Percentiles rank a stretch among this genome's conserved stretches.
Conservation (phyloP, 2,113 vertebrate species). For the Bettongia penicillata region DNA sequence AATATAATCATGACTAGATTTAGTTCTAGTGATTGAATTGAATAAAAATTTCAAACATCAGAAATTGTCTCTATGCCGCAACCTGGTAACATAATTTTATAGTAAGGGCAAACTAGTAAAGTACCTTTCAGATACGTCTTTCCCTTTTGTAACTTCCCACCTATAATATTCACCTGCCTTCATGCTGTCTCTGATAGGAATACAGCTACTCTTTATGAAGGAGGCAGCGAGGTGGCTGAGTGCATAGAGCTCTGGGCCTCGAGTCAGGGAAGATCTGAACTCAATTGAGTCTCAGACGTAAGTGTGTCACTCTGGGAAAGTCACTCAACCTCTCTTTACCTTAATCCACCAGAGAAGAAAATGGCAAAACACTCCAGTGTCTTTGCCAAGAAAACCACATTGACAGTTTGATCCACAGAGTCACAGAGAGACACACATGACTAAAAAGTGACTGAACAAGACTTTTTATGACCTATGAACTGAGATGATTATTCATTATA, state of each 20-base stretch:
- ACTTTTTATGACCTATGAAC: constrained; percentile 27
- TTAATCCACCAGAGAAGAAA: neutral
- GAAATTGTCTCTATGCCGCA: neutral
- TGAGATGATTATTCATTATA: constrained; percentile 11
- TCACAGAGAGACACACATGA: neutral
- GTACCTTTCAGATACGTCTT: constrained; percentile 39
- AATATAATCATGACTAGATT: constrained; percentile 63
- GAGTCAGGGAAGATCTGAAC: neutral
- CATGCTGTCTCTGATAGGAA: neutral
- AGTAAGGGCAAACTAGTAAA: constrained; percentile 4
- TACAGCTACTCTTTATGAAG: neutral
- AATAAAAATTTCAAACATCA: constrained; percentile 56
- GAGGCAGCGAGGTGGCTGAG: neutral
- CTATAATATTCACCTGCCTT: neutral
- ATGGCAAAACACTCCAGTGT: neutral
- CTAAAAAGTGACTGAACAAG: neutral
- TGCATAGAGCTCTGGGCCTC: neutral
- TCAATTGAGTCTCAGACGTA: neutral
- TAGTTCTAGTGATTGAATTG: constrained; percentile 60
- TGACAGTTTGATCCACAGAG: neutral
- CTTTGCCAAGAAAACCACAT: neutral
- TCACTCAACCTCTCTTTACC: neutral
- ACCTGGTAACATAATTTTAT: constrained; percentile 23
- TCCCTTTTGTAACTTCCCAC: constrained; percentile 20
- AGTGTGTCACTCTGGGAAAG: neutral